A percentile compares a stretch with the other conserved stretches of the same genome.
These are phyloP conservation scores for Cryptotermes secundus DNA, from an alignment of 1,140 invertebrate species.

Conservation along the genomic window DNA sequence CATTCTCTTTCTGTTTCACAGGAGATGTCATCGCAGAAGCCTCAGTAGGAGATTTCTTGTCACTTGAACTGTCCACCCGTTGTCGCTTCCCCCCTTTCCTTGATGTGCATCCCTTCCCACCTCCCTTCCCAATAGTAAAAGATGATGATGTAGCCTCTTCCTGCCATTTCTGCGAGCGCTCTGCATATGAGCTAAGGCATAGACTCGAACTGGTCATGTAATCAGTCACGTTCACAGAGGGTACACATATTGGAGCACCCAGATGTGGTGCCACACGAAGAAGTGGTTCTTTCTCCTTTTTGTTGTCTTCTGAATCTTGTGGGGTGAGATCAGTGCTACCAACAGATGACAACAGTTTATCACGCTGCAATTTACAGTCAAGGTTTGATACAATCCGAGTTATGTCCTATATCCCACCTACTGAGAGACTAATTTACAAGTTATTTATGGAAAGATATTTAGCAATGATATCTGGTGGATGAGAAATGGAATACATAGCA, in stretches of 20 bases:
- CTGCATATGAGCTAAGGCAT: slow-evolving; percentile 69
- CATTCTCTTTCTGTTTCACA: slow-evolving; percentile 7
- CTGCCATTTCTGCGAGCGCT: slow-evolving; percentile 54
- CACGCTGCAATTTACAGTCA: slow-evolving; percentile 36
- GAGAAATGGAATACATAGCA: no score
- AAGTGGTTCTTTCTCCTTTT: slow-evolving; percentile 39
- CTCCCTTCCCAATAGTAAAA: slow-evolving; percentile 17
- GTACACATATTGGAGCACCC: slow-evolving; percentile 61
- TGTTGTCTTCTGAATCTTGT: not conserved
- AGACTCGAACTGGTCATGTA: slow-evolving; percentile 70
- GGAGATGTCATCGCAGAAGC: not conserved
- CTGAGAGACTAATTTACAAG: no score
- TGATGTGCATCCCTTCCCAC: not conserved
- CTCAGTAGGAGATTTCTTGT: slow-evolving; percentile 41
- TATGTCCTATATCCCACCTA: no score
- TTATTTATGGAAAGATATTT: no score
- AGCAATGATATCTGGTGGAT: no score
- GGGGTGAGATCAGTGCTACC: not conserved
- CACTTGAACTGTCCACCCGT: slow-evolving; percentile 56
- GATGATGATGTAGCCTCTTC: not conserved
- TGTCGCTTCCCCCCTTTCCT: slow-evolving; percentile 50
- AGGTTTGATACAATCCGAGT: not conserved
- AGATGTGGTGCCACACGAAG: slow-evolving; percentile 55
- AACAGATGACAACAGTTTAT: slow-evolving; percentile 24
- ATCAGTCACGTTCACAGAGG: slow-evolving; percentile 69